A percentile compares a stretch with the other conserved stretches of the same genome.
Evolutionary conservation across 2,797 vertebrate species (phyloP).

Genomic region (Bryconaethiops microstoma): DNA sequence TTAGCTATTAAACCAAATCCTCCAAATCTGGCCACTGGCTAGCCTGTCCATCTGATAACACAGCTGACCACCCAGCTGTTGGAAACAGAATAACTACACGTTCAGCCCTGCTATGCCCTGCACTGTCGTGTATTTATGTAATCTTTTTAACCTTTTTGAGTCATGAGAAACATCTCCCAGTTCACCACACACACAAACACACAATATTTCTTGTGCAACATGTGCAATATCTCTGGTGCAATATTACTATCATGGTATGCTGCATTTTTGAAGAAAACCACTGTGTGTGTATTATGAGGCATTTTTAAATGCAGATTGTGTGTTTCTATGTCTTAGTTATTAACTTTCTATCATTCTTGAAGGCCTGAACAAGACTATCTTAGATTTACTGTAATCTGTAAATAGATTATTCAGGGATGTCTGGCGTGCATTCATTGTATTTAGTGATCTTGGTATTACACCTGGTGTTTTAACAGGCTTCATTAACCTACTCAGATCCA

Average conservation of each 20-base stretch:
- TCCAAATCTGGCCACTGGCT: slow-evolving; percentile 27
- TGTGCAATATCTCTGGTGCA: no score
- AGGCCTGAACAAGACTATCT: background rate
- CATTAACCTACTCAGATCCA: background rate
- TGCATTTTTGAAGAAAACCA: no score
- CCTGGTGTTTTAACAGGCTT: background rate
- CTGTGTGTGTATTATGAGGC: no score
- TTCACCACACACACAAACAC: no score
- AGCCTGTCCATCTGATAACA: slow-evolving; percentile 23
- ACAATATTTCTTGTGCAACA: no score
- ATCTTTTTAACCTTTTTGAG: background rate
- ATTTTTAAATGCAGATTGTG: background rate
- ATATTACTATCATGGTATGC: no score
- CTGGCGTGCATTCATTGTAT: background rate
- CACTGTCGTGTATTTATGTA: background rate
- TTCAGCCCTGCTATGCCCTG: background rate
- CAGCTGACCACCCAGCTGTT: slow-evolving; percentile 30
- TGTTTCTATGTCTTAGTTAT: background rate
- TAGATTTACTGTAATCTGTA: background rate
- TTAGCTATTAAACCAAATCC: slow-evolving; percentile 32
- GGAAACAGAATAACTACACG: slow-evolving; percentile 10
- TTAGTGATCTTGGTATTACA: background rate
- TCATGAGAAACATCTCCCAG: background rate
- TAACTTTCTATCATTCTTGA: background rate
- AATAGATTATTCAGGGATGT: background rate